Evolutionary conservation across 2,797 vertebrate genomes (phyloP), one percentile per base, ranked within the genome.

Genomic region (Loris lydekkerianus): DNA sequence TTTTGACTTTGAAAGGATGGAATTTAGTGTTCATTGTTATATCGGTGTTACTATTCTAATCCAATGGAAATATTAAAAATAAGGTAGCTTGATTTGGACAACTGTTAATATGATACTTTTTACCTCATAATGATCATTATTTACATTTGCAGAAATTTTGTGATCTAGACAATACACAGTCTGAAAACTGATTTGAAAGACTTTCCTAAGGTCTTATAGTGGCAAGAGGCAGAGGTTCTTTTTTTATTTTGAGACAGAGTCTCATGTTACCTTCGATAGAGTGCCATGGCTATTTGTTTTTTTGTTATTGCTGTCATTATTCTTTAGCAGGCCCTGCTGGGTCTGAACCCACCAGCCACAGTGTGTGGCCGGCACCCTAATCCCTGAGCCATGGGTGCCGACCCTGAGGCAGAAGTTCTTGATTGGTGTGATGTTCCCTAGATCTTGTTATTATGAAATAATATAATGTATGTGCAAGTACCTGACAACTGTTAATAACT

Each of bases 131-230:
- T 90, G 10, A 60, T 40, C 37, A 69, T 84, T 78, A 37, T 87
- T 92, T 92, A 91, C 29, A 65, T 76, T 89, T 96, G 72, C 8
- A 89, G 65, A 58, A 58, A 82, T 85, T 92, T 93, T 96, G 92
- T 72, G 56, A 94, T 53, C 7, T 86, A 80, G 70, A 43, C 4
- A 53, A 8, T 63, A 8, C 31, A 29, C 27, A 77, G 72, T 20
- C 72, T 88, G 82, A 63, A 93, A 95, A 73, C 56, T 43, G 46
- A 94, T 49, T 96, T 25, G 82, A 25, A 92, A n/a, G 29, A 78
- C 80, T 93, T 93, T 89, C 14, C 8, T 95, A 63, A 86, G 61
- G 7, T 46, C 65, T 94, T 85, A 53, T 85, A 89, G 43, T 94
- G 37, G 40, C 37, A 87, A 89, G 84, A 91, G 92, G 37, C 72